Evolutionary conservation across 2,888 invertebrate species (phyloP), one percentile per base, ranked within the genome.

Genomic region (Perdita meconis): DNA sequence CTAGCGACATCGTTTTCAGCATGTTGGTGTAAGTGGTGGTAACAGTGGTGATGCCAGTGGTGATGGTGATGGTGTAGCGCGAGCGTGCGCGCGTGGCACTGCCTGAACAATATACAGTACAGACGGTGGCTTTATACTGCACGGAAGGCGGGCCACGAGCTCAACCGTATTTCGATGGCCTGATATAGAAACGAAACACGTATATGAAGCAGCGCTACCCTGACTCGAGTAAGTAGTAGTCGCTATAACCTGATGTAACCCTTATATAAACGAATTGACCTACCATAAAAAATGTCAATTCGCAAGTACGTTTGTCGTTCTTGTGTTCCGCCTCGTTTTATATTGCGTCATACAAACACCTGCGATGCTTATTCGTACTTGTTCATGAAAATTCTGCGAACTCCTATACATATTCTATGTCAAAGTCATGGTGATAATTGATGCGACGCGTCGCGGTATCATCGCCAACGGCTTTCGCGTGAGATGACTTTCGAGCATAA

Each of bases 131-230:
- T 84, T 81, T 84, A 78, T 84, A 86, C 73, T 84, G 78, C 86
- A 82, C 84, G 82, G 84, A 84, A 81, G 80, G 80, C 83, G 74
- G 75, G 85, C 75, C 83, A 79, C 63, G 83, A 84, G 83, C 80
- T 85, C 83, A 80, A 71, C 75, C 75, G 79, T 85, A 71, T 67
- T 81, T 78, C 81, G 80, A 85, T 85, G 85, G 83, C 85, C 81
- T 85, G 85, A 84, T 83, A 86, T 80, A 82, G 78, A 82, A 81
- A 65, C 78, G 75, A 61, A 64, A 86, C 87, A 85, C 86, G 88
- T 90, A 89, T 89, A 92, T 92, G 92, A 91, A 89, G 90, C 90
- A 90, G 89, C 89, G 87, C 91, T 91, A 89, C 85, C 90, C 89
- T 88, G 90, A 89, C 87, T 91, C 89, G 88, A 90, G 92, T 92